These are phyloP conservation scores for Nowickia ferox DNA, from an alignment of 2,888 invertebrate genomes.

Conservation along the genomic window DNA sequence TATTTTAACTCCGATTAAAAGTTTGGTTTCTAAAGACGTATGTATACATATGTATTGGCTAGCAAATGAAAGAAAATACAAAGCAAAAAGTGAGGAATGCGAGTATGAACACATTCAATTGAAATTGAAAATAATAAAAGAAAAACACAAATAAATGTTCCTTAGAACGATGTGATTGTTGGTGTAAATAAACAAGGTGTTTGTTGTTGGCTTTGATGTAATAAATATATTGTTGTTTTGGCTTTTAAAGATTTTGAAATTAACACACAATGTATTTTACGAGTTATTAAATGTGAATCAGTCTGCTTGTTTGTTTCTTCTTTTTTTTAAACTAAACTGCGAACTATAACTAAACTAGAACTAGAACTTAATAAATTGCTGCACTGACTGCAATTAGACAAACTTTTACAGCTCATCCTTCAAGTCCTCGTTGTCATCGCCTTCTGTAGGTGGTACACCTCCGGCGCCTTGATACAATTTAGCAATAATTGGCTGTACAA, in stretches of 20 bases:
- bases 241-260: constrained; percentile 48
- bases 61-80: constrained; percentile 53
- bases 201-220: constrained; percentile 69
- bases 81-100: constrained; percentile 63
- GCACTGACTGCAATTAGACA: constrained; percentile 26
- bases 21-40: constrained; percentile 12
- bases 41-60: constrained; percentile 16
- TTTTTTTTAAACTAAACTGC: constrained; percentile 74
- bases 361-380: constrained; percentile 60
- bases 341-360: constrained; percentile 74
- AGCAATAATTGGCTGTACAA: constrained; percentile 98
- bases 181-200: constrained; percentile 70
- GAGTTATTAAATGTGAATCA: constrained; percentile 77
- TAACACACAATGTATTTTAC: constrained; percentile 59
- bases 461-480: constrained; percentile 96
- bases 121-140: constrained; percentile 33
- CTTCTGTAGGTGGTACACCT: constrained; percentile 89
- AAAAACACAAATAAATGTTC: neutral
- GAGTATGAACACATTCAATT: constrained; percentile 44
- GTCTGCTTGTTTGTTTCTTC: constrained; percentile 77
- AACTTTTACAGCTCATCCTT: constrained; percentile 91
- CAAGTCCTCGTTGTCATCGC: constrained; percentile 89
- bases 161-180: constrained; percentile 26
- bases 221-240: constrained; percentile 64
- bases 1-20: constrained; percentile 36